Conservation (phyloP, 2,888 invertebrate species). For the Cosmopolites sordidus region DNA sequence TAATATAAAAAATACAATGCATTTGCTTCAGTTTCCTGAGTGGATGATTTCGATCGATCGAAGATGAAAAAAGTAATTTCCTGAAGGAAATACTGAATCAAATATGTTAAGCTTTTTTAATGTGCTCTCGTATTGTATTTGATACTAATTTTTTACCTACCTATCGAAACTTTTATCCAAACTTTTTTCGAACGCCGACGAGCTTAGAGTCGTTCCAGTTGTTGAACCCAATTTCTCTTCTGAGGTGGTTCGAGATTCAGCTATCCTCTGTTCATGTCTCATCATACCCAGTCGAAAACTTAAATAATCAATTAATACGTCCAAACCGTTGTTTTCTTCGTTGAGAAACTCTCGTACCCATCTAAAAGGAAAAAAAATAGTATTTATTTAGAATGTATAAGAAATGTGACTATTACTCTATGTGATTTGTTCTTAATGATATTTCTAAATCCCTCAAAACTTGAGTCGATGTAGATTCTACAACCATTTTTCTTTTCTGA, state of each 20-base stretch:
- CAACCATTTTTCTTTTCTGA: constrained; percentile 95
- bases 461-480: constrained; percentile 96
- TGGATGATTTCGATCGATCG: no score
- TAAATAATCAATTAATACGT: constrained; percentile 95
- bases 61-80: no score
- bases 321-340: constrained; percentile 92
- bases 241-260: constrained; percentile 70
- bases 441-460: constrained; percentile 97
- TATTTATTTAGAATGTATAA: background rate
- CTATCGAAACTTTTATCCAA: constrained; percentile 26
- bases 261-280: constrained; percentile 81
- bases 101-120: no score
- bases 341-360: constrained; percentile 99
- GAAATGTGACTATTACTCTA: constrained; percentile 71
- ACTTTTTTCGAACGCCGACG: constrained; percentile 34
- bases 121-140: no score
- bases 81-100: no score
- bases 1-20: no score
- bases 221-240: constrained; percentile 65
- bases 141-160: constrained; percentile 8
- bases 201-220: constrained; percentile 42
- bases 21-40: no score
- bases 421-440: constrained; percentile 96
- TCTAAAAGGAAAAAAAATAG: constrained; percentile 52
- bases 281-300: constrained; percentile 93